phyloP scores from a whole-genome alignment of 2,113 vertebrate species.

The Rostratula benghalensis region DNA sequence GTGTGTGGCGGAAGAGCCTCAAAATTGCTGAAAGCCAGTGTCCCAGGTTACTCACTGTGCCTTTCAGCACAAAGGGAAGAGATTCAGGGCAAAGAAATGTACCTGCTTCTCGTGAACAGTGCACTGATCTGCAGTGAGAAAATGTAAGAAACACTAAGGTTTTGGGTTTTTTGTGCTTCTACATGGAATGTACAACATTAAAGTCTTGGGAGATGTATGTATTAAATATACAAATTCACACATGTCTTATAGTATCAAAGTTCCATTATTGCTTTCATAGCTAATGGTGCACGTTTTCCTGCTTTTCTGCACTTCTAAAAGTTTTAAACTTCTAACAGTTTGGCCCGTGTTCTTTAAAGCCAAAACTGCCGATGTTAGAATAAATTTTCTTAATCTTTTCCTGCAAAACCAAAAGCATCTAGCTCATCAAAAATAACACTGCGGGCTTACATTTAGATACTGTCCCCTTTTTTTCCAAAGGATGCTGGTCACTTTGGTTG shows the following conservation, averaged over 20 bases:
- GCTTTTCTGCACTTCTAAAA: not conserved
- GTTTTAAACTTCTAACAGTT: not conserved
- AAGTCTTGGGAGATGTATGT: not conserved
- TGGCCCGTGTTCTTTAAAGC: not conserved
- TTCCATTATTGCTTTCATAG: not conserved
- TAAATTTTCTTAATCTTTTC: not conserved
- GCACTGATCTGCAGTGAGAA: not conserved
- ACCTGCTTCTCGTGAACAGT: not conserved
- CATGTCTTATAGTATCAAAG: not conserved
- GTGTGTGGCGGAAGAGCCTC: not conserved
- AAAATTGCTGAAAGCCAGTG: not conserved
- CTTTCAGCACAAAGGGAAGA: not conserved
- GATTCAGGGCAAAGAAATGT: not conserved
- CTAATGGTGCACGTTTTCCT: not conserved
- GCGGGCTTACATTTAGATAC: not conserved
- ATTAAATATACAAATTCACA: not conserved
- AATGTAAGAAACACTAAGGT: not conserved
- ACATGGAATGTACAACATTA: not conserved
- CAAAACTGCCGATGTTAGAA: not conserved
- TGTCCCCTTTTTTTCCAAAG: not conserved
- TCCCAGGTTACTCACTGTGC: not conserved
- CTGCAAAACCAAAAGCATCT: not conserved
- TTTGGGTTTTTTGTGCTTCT: not conserved
- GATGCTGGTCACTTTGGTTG: not conserved
- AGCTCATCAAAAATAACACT: not conserved